phyloP scores from a whole-genome alignment of 2,888 invertebrate species.

The Dione juno region DNA sequence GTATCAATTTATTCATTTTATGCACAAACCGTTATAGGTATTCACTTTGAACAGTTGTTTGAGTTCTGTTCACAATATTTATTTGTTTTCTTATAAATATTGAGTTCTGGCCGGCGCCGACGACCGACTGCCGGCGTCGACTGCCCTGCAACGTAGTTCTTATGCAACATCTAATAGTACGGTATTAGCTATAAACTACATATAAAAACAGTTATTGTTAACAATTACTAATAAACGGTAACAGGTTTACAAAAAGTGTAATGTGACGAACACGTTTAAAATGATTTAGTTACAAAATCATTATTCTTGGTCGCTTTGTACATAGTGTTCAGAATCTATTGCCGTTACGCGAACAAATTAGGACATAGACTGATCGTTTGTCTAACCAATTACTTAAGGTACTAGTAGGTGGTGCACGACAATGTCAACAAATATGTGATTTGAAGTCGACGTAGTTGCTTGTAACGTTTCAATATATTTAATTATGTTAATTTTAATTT shows the following conservation, averaged over 20 bases:
- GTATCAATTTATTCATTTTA: slow-evolving; percentile 7
- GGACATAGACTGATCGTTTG: slow-evolving; percentile 4
- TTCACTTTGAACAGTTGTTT: background rate
- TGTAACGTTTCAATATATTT: background rate
- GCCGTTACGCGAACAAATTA: slow-evolving; percentile 5
- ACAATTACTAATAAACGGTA: slow-evolving; percentile 44
- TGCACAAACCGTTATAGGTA: slow-evolving; percentile 8
- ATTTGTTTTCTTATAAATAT: slow-evolving; percentile 26
- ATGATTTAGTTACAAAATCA: slow-evolving; percentile 16
- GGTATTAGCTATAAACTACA: slow-evolving; percentile 62
- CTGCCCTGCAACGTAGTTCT: slow-evolving; percentile 62
- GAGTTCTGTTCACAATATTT: slow-evolving; percentile 9
- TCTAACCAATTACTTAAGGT: background rate
- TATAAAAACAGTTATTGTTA: slow-evolving; percentile 52
- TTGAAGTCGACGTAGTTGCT: background rate
- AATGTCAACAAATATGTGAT: background rate
- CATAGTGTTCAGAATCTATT: background rate
- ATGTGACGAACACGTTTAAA: slow-evolving; percentile 19
- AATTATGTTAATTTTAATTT: background rate
- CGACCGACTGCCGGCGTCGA: slow-evolving; percentile 57
- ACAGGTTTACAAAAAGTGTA: slow-evolving; percentile 33
- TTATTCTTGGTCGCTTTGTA: slow-evolving; percentile 1
- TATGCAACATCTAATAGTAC: slow-evolving; percentile 71
- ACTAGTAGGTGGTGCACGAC: background rate
- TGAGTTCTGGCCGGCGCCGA: slow-evolving; percentile 55